Evolutionary conservation across 2,113 vertebrate species (phyloP).

Genomic region (Tragelaphus strepsiceros): DNA sequence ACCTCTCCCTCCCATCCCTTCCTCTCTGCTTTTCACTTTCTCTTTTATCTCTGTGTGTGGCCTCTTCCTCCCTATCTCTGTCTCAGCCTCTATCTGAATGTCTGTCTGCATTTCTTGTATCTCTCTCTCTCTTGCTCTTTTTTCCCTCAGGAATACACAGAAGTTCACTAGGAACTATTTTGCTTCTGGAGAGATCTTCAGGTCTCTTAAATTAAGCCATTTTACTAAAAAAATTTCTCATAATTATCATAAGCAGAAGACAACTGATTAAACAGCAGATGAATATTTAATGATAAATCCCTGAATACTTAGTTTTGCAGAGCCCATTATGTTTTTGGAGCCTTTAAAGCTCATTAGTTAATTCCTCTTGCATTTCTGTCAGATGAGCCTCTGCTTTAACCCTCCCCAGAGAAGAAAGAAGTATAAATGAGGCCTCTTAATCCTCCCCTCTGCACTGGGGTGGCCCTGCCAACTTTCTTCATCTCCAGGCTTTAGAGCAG

Average conservation of each 20-base stretch:
- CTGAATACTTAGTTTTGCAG: slow-evolving; percentile 21
- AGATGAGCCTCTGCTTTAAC: not conserved
- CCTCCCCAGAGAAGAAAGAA: not conserved
- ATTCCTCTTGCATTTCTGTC: slow-evolving; percentile 34
- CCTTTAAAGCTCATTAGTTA: slow-evolving; percentile 18
- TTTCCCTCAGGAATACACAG: not conserved
- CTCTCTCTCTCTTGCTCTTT: not conserved
- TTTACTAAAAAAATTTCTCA: slow-evolving; percentile 40
- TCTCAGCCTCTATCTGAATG: not conserved
- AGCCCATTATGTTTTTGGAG: slow-evolving; percentile 19
- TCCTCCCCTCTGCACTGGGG: not conserved
- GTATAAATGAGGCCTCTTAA: not conserved
- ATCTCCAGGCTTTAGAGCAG: not conserved
- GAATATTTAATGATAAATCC: slow-evolving; percentile 45
- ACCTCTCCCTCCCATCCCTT: not conserved
- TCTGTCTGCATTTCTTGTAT: not conserved
- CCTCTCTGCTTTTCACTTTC: not conserved
- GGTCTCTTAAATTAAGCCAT: slow-evolving; percentile 23
- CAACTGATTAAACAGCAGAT: slow-evolving; percentile 38
- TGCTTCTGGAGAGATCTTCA: slow-evolving; percentile 21
- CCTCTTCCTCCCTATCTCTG: not conserved
- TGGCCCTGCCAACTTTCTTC: not conserved
- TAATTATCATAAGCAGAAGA: slow-evolving; percentile 34
- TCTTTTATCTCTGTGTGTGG: not conserved
- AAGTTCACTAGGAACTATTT: not conserved